A percentile compares a stretch with the other conserved stretches of the same genome.
These are phyloP conservation scores for Cylas formicarius DNA, from an alignment of 1,140 invertebrate genomes.

Conservation along the genomic window DNA sequence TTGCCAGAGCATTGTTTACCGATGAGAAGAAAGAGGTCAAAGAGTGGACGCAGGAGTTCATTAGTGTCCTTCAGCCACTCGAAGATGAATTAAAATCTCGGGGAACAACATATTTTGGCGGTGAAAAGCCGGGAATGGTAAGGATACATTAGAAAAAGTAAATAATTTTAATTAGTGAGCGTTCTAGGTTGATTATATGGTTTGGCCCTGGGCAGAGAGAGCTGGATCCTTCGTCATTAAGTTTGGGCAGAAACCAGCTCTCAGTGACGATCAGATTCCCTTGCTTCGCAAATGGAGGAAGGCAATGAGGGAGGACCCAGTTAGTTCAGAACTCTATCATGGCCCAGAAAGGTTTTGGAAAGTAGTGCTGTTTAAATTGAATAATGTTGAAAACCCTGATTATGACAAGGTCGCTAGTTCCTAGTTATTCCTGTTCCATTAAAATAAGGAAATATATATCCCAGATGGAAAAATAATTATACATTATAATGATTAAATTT, in stretches of 20 bases:
- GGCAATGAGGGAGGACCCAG: slow-evolving; percentile 60
- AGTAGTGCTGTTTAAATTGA: slow-evolving; percentile 25
- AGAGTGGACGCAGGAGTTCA: slow-evolving; percentile 27
- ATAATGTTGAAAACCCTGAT: slow-evolving; percentile 18
- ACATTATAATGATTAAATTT: too few relatives aligned
- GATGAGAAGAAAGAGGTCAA: slow-evolving; percentile 21
- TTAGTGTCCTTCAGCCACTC: slow-evolving; percentile 54
- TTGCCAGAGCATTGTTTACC: slow-evolving; percentile 21
- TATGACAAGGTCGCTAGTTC: too few relatives aligned
- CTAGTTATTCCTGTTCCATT: too few relatives aligned
- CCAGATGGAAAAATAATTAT: too few relatives aligned
- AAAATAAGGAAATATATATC: too few relatives aligned
- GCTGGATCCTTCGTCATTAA: slow-evolving; percentile 47
- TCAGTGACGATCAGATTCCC: slow-evolving; percentile 35
- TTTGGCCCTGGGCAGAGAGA: slow-evolving; percentile 83
- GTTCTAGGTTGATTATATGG: slow-evolving; percentile 66
- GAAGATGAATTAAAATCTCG: slow-evolving; percentile 59
- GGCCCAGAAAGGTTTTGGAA: slow-evolving; percentile 31
- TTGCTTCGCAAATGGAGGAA: slow-evolving; percentile 51
- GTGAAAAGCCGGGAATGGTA: slow-evolving; percentile 64
- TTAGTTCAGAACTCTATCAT: slow-evolving; percentile 26
- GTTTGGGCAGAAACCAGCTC: slow-evolving; percentile 49
- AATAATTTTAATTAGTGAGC: background rate
- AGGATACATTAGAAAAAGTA: background rate
- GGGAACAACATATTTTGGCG: slow-evolving; percentile 60